Evolutionary conservation across 2,888 invertebrate species (phyloP), one percentile per base, ranked within the genome.

Genomic region (Troglohyphantes excavatus): DNA sequence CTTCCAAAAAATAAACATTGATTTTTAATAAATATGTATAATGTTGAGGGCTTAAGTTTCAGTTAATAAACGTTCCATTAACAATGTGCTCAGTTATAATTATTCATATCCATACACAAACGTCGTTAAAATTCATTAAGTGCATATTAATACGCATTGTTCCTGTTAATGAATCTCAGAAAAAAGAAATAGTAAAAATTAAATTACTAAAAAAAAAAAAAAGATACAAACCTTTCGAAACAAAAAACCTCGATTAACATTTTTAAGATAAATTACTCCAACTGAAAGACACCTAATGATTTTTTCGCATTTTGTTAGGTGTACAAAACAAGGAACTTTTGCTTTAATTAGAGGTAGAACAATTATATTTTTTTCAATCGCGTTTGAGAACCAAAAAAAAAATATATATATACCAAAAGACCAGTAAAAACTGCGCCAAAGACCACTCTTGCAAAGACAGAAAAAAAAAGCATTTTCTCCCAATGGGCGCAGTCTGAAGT

Each of bases 261-360:
- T 83, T 72, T 73, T 26, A 73, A 63, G 61, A 83, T 83, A 73
- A 83, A 83, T 83, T 83, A 65, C 73, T 72, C n/a, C 21, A 23
- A 70, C 61, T 39, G 33, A 81, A 46, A 46, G 46, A 68, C 68
- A 59, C 19, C 73, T 73, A 83, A 65, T 46, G 73, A 33, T 63
- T 73, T 83, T 83, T 82, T 82, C 3, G 72, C 83, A 72, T 63
- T 73, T 61, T 82, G 73, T 63, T 83, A 46, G 43, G 23, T 33
- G 43, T n/a, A 83, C 70, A 72, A 72, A 82, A 82, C 82, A 82
- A 63, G 61, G 65, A 63, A 83, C 73, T 83, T 76, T 79, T 70
- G 17, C 63, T 86, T 86, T 86, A 86, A 86, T 86, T 86, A 79
- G 72, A 86, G 72, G 86, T 61, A 79, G 70, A 86, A 79, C 79